Percentiles rank a stretch among this genome's conserved stretches.
phyloP scores from a whole-genome alignment of 2,888 invertebrate genomes.

The Eristalis arbustorum region DNA sequence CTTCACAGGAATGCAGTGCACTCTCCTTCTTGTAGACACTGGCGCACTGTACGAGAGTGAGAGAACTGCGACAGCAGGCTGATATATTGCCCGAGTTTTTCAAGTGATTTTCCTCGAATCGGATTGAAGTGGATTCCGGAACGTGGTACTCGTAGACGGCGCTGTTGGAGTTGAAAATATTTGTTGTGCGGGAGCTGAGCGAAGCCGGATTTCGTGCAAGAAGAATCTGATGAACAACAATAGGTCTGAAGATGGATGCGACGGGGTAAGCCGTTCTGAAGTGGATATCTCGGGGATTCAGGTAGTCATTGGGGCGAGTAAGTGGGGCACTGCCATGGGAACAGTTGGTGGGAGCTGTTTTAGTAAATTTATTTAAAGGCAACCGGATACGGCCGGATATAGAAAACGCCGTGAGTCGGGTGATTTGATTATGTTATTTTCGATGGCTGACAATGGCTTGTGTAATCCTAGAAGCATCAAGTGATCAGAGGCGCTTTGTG shows the following conservation, averaged over 20 bases:
- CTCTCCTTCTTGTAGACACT: slow-evolving; percentile 16
- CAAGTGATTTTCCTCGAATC: slow-evolving; percentile 41
- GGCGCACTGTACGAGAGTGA: not conserved
- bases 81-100: slow-evolving; percentile 51
- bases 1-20: slow-evolving; percentile 52
- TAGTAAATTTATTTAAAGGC: too few species aligned
- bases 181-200: not conserved
- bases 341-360: too few species aligned
- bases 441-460: too few species aligned
- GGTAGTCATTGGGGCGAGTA: not conserved
- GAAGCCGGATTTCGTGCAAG: not conserved
- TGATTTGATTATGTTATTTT: too few species aligned
- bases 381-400: too few species aligned
- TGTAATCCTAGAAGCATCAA: too few species aligned
- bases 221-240: not conserved
- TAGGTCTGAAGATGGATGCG: not conserved
- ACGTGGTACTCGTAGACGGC: not conserved
- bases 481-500: too few species aligned
- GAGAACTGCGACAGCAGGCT: slow-evolving; percentile 34
- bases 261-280: not conserved
- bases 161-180: not conserved
- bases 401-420: too few species aligned
- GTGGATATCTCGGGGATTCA: not conserved
- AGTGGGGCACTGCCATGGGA: not conserved
- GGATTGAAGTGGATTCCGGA: slow-evolving; percentile 15